A percentile compares a stretch with the other conserved stretches of the same genome.
Evolutionary conservation across 1,140 invertebrate species (phyloP).

Genomic region (Panagrolaimus sp.): DNA sequence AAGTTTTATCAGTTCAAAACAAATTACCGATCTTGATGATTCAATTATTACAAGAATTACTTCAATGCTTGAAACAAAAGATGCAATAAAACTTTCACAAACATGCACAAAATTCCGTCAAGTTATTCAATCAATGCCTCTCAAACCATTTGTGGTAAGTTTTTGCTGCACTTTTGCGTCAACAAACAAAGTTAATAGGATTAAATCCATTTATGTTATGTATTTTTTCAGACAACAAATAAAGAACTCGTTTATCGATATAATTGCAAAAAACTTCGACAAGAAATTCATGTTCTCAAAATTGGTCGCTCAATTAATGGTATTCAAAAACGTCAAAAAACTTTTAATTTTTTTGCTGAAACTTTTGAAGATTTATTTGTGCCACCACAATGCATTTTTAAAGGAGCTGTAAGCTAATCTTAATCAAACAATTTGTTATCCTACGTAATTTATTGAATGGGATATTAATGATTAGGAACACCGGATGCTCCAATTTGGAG

Average conservation of each 20-base stretch:
- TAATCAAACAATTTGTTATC: background rate
- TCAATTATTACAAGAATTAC: no score
- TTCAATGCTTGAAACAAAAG: no score
- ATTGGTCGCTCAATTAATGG: background rate
- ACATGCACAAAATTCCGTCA: no score
- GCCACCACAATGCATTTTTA: background rate
- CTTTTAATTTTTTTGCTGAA: background rate
- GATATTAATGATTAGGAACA: background rate
- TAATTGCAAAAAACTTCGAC: background rate
- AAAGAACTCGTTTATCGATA: constrained; percentile 9
- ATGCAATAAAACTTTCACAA: no score
- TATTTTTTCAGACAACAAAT: background rate
- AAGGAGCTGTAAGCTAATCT: background rate
- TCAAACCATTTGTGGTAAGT: no score
- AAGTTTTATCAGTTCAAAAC: no score
- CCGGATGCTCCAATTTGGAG: no score
- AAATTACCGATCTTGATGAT: no score
- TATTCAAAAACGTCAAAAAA: background rate
- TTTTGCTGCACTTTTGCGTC: no score
- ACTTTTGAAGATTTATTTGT: background rate
- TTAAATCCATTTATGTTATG: no score
- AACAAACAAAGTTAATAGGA: no score
- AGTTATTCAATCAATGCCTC: no score
- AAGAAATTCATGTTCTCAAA: constrained; percentile 7
- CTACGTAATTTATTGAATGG: background rate